Evolutionary conservation across 2,888 invertebrate species (phyloP).

Genomic region (Sarcophaga variegata): DNA sequence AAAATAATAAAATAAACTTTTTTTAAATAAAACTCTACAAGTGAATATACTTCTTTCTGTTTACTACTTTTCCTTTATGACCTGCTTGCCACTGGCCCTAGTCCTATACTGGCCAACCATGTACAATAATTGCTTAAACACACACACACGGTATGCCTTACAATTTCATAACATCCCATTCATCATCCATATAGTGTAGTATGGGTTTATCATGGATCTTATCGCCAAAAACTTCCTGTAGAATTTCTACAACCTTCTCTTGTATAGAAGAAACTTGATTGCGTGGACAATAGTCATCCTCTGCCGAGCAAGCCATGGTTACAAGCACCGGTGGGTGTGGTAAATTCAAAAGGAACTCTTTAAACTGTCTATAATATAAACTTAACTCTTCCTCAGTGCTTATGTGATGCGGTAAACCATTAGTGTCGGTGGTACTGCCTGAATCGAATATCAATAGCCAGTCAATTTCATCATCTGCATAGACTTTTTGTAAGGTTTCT

Average conservation of each 20-base stretch:
- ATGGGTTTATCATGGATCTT: constrained; percentile 79
- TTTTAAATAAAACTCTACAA: constrained; percentile 21
- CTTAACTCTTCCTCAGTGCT: constrained; percentile 87
- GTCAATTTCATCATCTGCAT: constrained; percentile 86
- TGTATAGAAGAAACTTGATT: constrained; percentile 92
- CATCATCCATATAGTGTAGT: constrained; percentile 79
- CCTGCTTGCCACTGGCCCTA: not conserved
- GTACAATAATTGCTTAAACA: too few species aligned
- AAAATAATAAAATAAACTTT: not conserved
- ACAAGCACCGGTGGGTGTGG: constrained; percentile 85
- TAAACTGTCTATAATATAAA: constrained; percentile 84
- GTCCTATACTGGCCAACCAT: too few species aligned
- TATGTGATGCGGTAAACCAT: constrained; percentile 91
- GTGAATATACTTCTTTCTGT: constrained; percentile 14
- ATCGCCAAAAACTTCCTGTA: constrained; percentile 82
- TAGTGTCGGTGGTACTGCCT: constrained; percentile 93
- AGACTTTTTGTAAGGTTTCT: constrained; percentile 83
- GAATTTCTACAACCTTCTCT: constrained; percentile 84
- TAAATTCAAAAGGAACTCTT: constrained; percentile 84
- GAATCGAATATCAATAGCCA: constrained; percentile 92
- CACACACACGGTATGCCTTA: constrained; percentile 67
- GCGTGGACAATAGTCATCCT: constrained; percentile 94
- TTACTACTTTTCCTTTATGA: not conserved
- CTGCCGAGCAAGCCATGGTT: constrained; percentile 92
- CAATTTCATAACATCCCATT: constrained; percentile 81